phyloP scores from a whole-genome alignment of 1,140 invertebrate species.

The Zelostemma sp. region DNA sequence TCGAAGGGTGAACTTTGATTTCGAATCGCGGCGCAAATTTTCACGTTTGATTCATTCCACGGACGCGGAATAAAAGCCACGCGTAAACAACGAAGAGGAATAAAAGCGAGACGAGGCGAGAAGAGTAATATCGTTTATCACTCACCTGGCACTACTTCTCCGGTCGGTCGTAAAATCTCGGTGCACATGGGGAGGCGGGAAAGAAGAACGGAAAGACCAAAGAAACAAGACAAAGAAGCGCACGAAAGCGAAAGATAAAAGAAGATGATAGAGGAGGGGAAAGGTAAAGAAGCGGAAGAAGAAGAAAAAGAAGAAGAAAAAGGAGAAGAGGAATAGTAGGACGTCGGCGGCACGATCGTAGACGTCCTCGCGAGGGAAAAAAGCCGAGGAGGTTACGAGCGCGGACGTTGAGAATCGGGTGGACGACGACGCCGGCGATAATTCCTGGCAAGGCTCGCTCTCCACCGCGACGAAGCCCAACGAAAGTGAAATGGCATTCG shows the following conservation, averaged over 20 bases:
- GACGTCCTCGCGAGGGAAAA: conserved; percentile 27
- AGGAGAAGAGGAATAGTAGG: conserved; percentile 3
- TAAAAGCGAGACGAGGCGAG: conserved; percentile 26
- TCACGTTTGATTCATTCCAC: too few species aligned
- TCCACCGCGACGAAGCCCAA: conserved; percentile 67
- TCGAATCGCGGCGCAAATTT: conserved; percentile 13
- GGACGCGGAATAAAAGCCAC: conserved; percentile 9
- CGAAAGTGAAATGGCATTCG: conserved; percentile 72
- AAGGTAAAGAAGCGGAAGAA: conserved; percentile 20
- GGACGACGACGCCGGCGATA: conserved; percentile 37
- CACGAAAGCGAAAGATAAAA: conserved; percentile 13
- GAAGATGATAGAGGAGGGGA: conserved; percentile 8
- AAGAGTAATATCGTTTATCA: conserved; percentile 62
- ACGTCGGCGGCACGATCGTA: conserved; percentile 14
- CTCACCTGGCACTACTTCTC: conserved; percentile 59
- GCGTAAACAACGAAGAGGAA: conserved; percentile 18
- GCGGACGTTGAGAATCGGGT: conserved; percentile 44
- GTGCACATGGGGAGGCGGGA: conserved; percentile 35
- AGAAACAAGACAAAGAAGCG: conserved; percentile 23
- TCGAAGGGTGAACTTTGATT: conserved; percentile 46
- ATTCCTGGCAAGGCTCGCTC: conserved; percentile 67
- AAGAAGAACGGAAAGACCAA: conserved; percentile 14
- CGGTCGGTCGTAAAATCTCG: conserved; percentile 46
- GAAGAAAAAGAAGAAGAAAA: conserved; percentile 16
- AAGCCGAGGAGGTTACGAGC: conserved; percentile 46